phyloP scores from a whole-genome alignment of 53 echinoderm and acorn worm genomes.

The Paracentrotus lividus region DNA sequence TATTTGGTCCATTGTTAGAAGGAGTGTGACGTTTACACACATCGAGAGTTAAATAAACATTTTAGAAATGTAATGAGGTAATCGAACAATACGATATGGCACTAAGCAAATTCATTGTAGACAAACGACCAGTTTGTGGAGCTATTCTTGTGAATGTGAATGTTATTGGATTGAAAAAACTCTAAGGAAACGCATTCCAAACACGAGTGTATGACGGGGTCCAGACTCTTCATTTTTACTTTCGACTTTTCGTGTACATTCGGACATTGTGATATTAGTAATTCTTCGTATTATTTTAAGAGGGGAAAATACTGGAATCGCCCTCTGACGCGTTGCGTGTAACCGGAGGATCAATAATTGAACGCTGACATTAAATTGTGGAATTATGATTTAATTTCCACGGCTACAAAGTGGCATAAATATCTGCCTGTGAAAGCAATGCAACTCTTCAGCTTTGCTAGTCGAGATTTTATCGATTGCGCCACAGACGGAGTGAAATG shows the following conservation, averaged over 20 bases:
- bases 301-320: not conserved
- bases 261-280: no score
- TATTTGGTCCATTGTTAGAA: conserved; percentile 38
- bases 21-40: conserved; percentile 47
- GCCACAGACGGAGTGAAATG: conserved; percentile 40
- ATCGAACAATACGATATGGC: conserved; percentile 7
- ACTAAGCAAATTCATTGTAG: conserved; percentile 16
- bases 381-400: conserved; percentile 57
- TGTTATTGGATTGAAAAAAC: conserved; percentile 5
- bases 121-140: not conserved
- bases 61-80: conserved; percentile 51
- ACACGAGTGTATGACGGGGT: not conserved
- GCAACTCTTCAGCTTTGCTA: conserved; percentile 43
- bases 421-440: conserved; percentile 49
- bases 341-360: conserved; percentile 5
- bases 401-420: conserved; percentile 55
- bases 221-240: no score
- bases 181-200: not conserved
- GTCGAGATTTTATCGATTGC: conserved; percentile 63
- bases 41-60: conserved; percentile 56
- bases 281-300: not conserved
- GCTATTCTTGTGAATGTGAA: not conserved
- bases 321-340: conserved; percentile 39
- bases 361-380: conserved; percentile 50
- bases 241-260: no score